These are phyloP conservation scores for Drosophila sulfurigaster DNA, from an alignment of 1,140 invertebrate species.

Conservation along the genomic window DNA sequence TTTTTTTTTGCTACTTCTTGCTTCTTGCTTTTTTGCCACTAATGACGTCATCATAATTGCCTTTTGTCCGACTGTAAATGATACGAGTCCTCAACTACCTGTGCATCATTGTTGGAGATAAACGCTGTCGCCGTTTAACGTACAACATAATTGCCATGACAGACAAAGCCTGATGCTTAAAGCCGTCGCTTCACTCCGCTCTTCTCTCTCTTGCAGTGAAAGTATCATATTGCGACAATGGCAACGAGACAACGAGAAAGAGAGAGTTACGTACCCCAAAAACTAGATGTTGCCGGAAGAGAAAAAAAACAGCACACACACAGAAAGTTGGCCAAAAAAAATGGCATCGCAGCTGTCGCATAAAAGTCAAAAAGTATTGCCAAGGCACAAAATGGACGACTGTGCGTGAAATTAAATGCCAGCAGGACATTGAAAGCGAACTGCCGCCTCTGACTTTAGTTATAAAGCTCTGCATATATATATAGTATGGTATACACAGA, in stretches of 20 bases:
- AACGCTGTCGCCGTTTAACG: slow-evolving; percentile 64
- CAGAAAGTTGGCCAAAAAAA: slow-evolving; percentile 3
- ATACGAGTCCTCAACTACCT: slow-evolving; percentile 44
- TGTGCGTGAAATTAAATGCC: slow-evolving; percentile 83
- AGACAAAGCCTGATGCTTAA: not conserved
- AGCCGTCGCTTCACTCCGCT: not conserved
- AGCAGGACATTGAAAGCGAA: slow-evolving; percentile 77
- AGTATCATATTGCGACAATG: slow-evolving; percentile 27
- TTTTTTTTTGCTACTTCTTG: not conserved
- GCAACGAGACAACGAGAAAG: not conserved
- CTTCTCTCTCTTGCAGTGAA: slow-evolving; percentile 10
- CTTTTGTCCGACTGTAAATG: slow-evolving; percentile 69
- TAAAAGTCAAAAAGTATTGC: slow-evolving; percentile 81
- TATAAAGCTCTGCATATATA: not conserved
- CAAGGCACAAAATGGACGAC: slow-evolving; percentile 81
- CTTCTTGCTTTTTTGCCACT: slow-evolving; percentile 23
- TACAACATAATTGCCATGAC: slow-evolving; percentile 63
- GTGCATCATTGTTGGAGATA: slow-evolving; percentile 65
- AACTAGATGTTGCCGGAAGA: slow-evolving; percentile 37
- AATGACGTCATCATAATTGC: slow-evolving; percentile 75
- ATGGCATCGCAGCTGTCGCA: slow-evolving; percentile 40
- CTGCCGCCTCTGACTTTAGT: slow-evolving; percentile 22
- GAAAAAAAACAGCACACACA: not conserved
- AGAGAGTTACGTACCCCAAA: slow-evolving; percentile 13
- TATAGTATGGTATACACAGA: not conserved